phyloP scores from a whole-genome alignment of 1,140 invertebrate genomes.

The Solen grandis region DNA sequence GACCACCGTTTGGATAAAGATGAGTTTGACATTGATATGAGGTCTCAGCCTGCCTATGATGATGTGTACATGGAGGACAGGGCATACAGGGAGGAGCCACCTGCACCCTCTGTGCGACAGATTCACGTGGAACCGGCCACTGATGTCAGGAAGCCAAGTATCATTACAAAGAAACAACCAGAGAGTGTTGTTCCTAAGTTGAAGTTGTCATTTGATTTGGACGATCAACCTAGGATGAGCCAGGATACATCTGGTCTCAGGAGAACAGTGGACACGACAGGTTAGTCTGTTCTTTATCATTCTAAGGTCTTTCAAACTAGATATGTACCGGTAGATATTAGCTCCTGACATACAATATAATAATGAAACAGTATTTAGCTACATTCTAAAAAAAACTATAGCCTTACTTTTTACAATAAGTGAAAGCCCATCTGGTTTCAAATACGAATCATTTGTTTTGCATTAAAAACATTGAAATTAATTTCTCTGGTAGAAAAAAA shows the following conservation, averaged over 20 bases:
- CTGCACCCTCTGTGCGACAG: neutral
- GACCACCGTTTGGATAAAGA: neutral
- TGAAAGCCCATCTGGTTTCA: too few relatives aligned
- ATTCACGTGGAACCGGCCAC: slow-evolving; percentile 10
- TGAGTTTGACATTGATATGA: neutral
- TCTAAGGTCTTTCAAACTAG: neutral
- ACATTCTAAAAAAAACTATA: too few relatives aligned
- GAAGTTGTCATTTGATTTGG: slow-evolving; percentile 11
- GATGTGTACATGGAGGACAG: slow-evolving; percentile 1
- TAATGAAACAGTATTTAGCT: too few relatives aligned
- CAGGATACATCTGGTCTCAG: slow-evolving; percentile 32
- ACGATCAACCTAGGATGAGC: slow-evolving; percentile 38
- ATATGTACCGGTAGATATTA: too few relatives aligned
- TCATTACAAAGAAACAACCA: too few relatives aligned
- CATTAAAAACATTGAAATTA: too few relatives aligned
- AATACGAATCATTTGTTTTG: too few relatives aligned
- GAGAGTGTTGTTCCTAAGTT: slow-evolving; percentile 36
- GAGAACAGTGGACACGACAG: slow-evolving; percentile 63
- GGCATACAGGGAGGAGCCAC: neutral
- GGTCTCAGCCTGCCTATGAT: too few relatives aligned
- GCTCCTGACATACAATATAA: too few relatives aligned
- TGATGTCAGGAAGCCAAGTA: slow-evolving; percentile 7
- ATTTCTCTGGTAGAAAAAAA: too few relatives aligned
- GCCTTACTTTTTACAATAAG: too few relatives aligned
- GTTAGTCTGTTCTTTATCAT: slow-evolving; percentile 33